phyloP scores from a whole-genome alignment of 2,113 vertebrate genomes.

The Oxyruncus cristatus region DNA sequence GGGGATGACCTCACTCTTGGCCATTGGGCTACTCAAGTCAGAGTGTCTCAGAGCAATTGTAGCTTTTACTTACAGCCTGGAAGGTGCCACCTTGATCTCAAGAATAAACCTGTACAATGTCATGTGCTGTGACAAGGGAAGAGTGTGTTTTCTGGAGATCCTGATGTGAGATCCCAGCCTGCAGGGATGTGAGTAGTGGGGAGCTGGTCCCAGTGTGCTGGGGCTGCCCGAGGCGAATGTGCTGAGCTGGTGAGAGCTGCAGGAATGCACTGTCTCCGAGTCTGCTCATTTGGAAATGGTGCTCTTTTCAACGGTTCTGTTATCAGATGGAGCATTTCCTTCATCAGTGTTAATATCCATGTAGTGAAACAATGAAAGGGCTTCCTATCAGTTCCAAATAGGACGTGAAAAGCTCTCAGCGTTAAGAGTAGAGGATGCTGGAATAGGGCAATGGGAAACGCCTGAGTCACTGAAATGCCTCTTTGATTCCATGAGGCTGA shows the following conservation, averaged over 20 bases:
- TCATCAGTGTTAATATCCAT: slow-evolving; percentile 84
- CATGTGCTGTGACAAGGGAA: background rate
- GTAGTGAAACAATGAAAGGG: slow-evolving; percentile 82
- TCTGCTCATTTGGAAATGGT: slow-evolving; percentile 70
- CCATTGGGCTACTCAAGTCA: background rate
- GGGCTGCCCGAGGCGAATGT: background rate
- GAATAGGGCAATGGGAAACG: slow-evolving; percentile 86
- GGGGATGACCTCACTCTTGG: background rate
- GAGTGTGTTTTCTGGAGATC: background rate
- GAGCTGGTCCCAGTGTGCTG: background rate
- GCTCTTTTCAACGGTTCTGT: slow-evolving; percentile 74
- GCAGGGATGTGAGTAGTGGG: background rate
- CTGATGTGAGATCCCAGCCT: background rate
- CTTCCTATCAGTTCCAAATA: slow-evolving; percentile 86
- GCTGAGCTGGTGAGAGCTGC: slow-evolving; percentile 11
- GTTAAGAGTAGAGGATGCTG: slow-evolving; percentile 82
- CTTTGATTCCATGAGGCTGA: slow-evolving; percentile 77
- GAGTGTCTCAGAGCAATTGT: background rate
- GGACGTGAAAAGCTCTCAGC: slow-evolving; percentile 81
- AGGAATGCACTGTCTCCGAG: slow-evolving; percentile 54
- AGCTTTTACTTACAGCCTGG: background rate
- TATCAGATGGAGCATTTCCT: slow-evolving; percentile 87
- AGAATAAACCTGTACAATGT: background rate
- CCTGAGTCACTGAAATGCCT: slow-evolving; percentile 81
- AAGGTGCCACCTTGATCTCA: background rate